Conservation (phyloP, 53 echinoderm and acorn worm species). For the Echinarachnius parma region DNA sequence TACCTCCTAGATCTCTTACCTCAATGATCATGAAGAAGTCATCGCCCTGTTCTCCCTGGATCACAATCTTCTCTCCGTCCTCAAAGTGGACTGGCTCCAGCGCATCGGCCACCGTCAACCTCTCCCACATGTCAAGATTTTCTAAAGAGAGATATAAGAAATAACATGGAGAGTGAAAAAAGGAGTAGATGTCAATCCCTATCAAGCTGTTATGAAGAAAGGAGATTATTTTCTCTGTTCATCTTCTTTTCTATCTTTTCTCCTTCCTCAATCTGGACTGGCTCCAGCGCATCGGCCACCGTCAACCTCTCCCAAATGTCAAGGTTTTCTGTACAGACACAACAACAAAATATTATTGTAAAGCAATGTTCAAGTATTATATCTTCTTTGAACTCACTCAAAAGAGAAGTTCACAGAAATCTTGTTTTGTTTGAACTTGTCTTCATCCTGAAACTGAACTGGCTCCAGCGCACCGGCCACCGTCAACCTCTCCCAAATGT, state of each 20-base stretch:
- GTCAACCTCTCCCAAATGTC: slow-evolving; percentile 96
- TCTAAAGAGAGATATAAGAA: too few species aligned
- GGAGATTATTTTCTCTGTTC: too few species aligned
- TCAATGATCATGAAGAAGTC: slow-evolving; percentile 98
- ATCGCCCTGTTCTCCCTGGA: slow-evolving; percentile 91
- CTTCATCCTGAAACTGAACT: slow-evolving; percentile 82
- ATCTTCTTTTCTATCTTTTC: too few species aligned
- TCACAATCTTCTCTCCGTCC: slow-evolving; percentile 84
- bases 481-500: slow-evolving; percentile 92
- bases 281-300: slow-evolving; percentile 84
- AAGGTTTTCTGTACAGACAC: slow-evolving; percentile 87
- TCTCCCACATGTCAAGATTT: slow-evolving; percentile 92
- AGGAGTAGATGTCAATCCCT: too few species aligned
- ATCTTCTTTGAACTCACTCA: too few species aligned
- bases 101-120: slow-evolving; percentile 87
- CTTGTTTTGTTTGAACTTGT: too few species aligned
- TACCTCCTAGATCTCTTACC: too few species aligned
- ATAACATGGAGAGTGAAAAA: too few species aligned
- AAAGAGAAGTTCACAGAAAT: too few species aligned
- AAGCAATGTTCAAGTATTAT: too few species aligned
- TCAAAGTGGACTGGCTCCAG: slow-evolving; percentile 91
- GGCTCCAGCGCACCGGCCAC: slow-evolving; percentile 89
- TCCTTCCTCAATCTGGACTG: slow-evolving; percentile 83
- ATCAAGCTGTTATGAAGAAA: too few species aligned
- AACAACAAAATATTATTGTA: too few species aligned